phyloP scores from a whole-genome alignment of 2,797 vertebrate species.

The Acrossocheilus wenchowensis region DNA sequence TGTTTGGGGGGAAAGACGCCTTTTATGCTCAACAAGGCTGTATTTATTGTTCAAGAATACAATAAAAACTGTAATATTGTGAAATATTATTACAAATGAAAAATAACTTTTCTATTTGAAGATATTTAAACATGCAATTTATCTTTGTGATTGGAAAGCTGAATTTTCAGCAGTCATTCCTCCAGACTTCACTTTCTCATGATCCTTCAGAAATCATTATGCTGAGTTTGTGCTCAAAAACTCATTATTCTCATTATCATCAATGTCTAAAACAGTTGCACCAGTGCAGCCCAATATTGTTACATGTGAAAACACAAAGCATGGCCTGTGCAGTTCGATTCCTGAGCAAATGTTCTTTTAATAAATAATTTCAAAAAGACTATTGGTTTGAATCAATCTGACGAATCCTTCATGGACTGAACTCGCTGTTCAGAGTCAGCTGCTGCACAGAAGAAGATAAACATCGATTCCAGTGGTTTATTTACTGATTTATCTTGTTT shows the following conservation, averaged over 20 bases:
- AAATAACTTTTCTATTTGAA: background rate
- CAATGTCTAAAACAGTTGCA: background rate
- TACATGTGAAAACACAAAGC: background rate
- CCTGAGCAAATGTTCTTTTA: too few relatives aligned
- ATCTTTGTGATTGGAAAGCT: background rate
- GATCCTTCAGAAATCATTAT: background rate
- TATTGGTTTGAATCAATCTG: background rate
- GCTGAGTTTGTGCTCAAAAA: background rate
- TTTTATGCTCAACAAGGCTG: background rate
- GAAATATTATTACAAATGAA: background rate
- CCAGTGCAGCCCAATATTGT: background rate
- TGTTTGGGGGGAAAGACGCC: background rate
- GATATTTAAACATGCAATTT: background rate
- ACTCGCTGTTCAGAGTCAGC: background rate
- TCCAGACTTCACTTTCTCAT: background rate
- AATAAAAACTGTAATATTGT: background rate
- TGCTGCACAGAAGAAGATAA: background rate
- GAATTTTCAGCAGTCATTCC: background rate
- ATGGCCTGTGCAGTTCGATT: too few relatives aligned
- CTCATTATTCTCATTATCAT: background rate
- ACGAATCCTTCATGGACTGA: background rate
- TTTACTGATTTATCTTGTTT: slow-evolving; percentile 1
- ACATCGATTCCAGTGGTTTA: slow-evolving; percentile 12
- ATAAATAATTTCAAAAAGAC: background rate
- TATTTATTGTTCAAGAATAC: background rate